phyloP scores from a whole-genome alignment of 2,797 vertebrate species.

The Melanotaenia boesemani region DNA sequence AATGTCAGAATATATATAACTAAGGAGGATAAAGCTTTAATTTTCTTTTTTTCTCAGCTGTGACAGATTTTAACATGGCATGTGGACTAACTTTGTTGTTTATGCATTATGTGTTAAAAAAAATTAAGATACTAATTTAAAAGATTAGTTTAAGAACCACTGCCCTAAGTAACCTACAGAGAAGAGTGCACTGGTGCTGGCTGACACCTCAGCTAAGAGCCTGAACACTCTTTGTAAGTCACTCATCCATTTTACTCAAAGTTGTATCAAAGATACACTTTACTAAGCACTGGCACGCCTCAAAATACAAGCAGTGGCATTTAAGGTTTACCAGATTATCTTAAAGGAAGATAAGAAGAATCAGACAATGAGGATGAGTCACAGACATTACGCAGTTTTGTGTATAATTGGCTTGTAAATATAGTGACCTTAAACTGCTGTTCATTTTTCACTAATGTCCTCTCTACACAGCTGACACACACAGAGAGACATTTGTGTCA shows the following conservation, averaged over 20 bases:
- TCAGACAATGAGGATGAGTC: conserved; percentile 44
- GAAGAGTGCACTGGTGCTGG: conserved; percentile 27
- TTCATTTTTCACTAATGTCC: conserved; percentile 35
- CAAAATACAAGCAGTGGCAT: conserved; percentile 51
- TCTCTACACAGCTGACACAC: conserved; percentile 8
- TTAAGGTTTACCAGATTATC: conserved; percentile 55
- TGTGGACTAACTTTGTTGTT: too few relatives aligned
- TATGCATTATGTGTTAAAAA: too few relatives aligned
- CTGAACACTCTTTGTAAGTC: conserved; percentile 27
- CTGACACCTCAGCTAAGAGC: conserved; percentile 23
- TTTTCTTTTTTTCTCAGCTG: too few relatives aligned
- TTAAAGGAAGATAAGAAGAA: conserved; percentile 51
- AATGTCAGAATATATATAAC: too few relatives aligned
- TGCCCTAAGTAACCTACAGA: background rate
- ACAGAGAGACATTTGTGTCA: conserved; percentile 12
- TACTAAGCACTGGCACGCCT: conserved; percentile 42
- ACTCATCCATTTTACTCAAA: conserved; percentile 45
- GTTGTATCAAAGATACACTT: conserved; percentile 40
- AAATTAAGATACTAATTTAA: too few relatives aligned
- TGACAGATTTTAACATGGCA: too few relatives aligned
- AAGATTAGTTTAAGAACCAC: too few relatives aligned
- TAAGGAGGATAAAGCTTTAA: too few relatives aligned
- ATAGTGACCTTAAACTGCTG: conserved; percentile 45
- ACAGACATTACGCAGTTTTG: conserved; percentile 33
- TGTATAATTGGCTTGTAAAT: conserved; percentile 43